A percentile compares a stretch with the other conserved stretches of the same genome.
Evolutionary conservation across 1,140 invertebrate species (phyloP).

Genomic region (Drosophila ambigua): DNA sequence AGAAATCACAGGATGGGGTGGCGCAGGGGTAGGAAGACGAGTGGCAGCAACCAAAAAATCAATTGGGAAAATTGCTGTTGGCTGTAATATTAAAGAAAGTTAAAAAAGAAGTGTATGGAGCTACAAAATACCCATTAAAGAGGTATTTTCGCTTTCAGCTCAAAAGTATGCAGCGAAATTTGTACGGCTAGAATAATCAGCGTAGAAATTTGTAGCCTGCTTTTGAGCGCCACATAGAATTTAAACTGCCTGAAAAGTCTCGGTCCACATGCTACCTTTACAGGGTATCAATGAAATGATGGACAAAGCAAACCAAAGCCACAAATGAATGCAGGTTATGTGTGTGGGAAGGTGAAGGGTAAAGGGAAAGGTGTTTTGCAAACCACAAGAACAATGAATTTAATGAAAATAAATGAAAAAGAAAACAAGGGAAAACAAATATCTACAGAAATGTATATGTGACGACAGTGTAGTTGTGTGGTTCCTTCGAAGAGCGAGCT

Average conservation of each 20-base stretch:
- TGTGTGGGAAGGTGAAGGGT: neutral
- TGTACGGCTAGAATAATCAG: too few species aligned
- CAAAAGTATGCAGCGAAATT: too few species aligned
- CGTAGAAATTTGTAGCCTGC: neutral
- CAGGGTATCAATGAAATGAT: constrained; percentile 29
- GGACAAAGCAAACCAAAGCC: constrained; percentile 19
- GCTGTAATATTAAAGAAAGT: constrained; percentile 21
- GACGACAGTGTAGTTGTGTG: too few species aligned
- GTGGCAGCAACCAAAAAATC: constrained; percentile 20
- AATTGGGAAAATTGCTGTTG: constrained; percentile 56
- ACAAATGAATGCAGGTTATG: constrained; percentile 2
- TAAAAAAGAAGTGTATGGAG: too few species aligned
- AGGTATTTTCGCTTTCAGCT: too few species aligned
- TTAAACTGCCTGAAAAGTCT: too few species aligned
- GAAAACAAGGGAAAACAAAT: neutral
- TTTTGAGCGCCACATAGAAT: too few species aligned
- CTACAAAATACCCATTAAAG: too few species aligned
- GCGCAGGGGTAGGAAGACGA: neutral
- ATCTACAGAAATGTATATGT: neutral
- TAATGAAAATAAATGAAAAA: constrained; percentile 10
- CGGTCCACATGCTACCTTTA: neutral
- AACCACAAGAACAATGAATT: neutral
- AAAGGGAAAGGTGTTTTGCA: neutral
- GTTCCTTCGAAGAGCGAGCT: too few species aligned
- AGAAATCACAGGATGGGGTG: constrained; percentile 3